Conservation (phyloP, 1,140 invertebrate species). For the Caenorhabditis elegans region WBcel235 BX284605.5:7195501-7196000, state of each 20-base stretch:
- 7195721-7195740: not conserved
- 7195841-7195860: not conserved
- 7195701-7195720: not conserved
- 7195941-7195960: not conserved
- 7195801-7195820: not conserved
- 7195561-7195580: no score
- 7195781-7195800: not conserved
- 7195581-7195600: no score
- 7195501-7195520: no score
- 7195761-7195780: not conserved
- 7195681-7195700: no score
- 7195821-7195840: not conserved
- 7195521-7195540: no score
- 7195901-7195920: not conserved
- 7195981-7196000: not conserved
- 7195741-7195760: not conserved
- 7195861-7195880: not conserved
- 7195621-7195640: no score
- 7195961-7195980: not conserved
- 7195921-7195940: no score
- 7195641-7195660: no score
- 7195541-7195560: no score
- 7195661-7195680: no score
- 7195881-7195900: no score
- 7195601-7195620: no score